Base-by-base conservation (phyloP, 1,140 invertebrate species). In the Drosophila nannoptera region DNA sequence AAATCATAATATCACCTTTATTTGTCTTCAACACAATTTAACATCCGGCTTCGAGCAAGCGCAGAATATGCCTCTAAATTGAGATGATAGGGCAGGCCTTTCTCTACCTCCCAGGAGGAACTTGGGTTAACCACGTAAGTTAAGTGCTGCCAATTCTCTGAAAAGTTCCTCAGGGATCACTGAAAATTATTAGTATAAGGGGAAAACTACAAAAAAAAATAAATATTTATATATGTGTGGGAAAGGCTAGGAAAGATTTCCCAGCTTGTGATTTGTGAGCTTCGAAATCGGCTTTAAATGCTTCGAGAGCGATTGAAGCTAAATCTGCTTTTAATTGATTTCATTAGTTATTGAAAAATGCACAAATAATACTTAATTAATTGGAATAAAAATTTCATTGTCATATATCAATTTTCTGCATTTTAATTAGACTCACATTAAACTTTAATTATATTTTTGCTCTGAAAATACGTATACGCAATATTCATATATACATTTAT, bases 1-100 rank as follows among this genome's bases (percentile, higher is more conserved):
- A 75, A 83, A 82, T 82, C 77, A 75, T 66, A 78, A 82, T 84
- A 60, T 72, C 65, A 45, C 46, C 55, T 69, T 62, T 66, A 69
- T 75, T 78, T 78, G 58, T 63, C 69, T 64, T 69, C 56, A 59
- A 58, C 60, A 22, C 38, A 59, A 53, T 63, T 56, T 69, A 59
- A 65, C 40, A 58, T 50, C 32, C 45, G 33, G 31, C 22, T 53
- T 32, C 32, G 53, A 45, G 12, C n/a, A 50, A n/a, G 22, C 46
- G 43, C 11, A 40, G 14, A 31, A 14, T 16, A 63, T 55, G 36
- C 6, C 32, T 31, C 29, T 29, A 8, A 6, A 31, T 49, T 12
- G 22, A 22, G 22, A 22, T 22, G 22, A 22, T 43, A 49, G 14
- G 29, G 22, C 22, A 14, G n/a, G 7, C 16, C 14, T 29, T 22